phyloP scores from a whole-genome alignment of 2,888 invertebrate species.

The Polyploca ridens region DNA sequence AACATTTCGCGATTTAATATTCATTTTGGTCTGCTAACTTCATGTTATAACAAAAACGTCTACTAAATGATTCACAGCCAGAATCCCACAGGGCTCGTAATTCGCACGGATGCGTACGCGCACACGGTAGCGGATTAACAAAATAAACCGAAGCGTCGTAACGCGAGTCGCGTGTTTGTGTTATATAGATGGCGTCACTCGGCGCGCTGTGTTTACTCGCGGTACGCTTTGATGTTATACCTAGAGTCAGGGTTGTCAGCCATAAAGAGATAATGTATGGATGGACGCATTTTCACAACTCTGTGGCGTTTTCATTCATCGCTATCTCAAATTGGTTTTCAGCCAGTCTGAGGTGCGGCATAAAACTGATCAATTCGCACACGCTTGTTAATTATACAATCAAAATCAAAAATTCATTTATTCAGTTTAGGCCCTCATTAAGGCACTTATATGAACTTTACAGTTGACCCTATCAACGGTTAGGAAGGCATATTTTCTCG shows the following conservation, averaged over 20 bases:
- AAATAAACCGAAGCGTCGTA: conserved; percentile 33
- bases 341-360: too few species aligned
- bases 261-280: not conserved
- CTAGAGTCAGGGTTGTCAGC: not conserved
- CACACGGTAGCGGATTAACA: conserved; percentile 21
- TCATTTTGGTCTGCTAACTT: not conserved
- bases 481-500: too few species aligned
- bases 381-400: too few species aligned
- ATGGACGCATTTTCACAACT: not conserved
- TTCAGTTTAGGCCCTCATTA: too few species aligned
- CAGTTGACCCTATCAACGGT: too few species aligned
- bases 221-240: not conserved
- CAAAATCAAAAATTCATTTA: too few species aligned
- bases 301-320: not conserved
- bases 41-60: not conserved
- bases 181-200: conserved; percentile 8
- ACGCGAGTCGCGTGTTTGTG: conserved; percentile 29
- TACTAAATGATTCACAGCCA: not conserved
- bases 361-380: too few species aligned
- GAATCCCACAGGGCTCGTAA: conserved; percentile 15
- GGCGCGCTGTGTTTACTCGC: not conserved
- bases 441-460: too few species aligned
- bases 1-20: too few species aligned
- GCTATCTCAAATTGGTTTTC: not conserved
- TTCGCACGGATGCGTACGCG: conserved; percentile 16